Evolutionary conservation across 2,113 vertebrate species (phyloP).

Genomic region (Indicator maculatus): DNA sequence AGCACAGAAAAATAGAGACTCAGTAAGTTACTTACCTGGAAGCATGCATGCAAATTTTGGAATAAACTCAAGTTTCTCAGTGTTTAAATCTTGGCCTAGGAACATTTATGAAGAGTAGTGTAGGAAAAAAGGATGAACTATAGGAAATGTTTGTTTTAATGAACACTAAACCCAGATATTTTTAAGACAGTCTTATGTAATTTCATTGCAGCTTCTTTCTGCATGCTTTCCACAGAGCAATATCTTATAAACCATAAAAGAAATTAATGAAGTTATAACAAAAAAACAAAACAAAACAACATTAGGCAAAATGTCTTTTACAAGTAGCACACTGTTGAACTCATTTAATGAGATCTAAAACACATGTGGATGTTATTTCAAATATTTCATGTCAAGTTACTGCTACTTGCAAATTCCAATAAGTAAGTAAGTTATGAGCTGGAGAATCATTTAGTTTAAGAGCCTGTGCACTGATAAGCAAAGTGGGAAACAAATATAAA

Average conservation of each 20-base stretch:
- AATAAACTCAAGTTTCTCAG: background rate
- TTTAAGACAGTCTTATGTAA: background rate
- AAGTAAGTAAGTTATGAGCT: conserved; percentile 21
- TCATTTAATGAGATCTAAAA: background rate
- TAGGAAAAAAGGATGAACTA: background rate
- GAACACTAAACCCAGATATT: background rate
- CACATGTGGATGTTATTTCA: background rate
- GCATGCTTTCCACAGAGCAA: background rate
- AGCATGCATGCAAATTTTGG: background rate
- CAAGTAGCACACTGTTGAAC: background rate
- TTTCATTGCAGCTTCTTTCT: background rate
- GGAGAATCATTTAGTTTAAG: background rate
- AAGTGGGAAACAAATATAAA: conserved; percentile 1
- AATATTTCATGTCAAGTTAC: background rate
- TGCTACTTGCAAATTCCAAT: background rate
- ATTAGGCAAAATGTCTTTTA: background rate
- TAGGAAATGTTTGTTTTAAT: background rate
- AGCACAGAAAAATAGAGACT: background rate
- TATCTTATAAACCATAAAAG: background rate
- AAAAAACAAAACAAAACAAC: conserved; percentile 5
- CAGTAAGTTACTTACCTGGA: background rate
- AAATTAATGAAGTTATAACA: conserved; percentile 14
- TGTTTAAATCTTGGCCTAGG: background rate
- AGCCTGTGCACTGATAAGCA: background rate
- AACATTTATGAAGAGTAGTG: background rate